These are phyloP conservation scores for Coregonus sp. DNA, from an alignment of 2,797 vertebrate species.

Conservation along the genomic window DNA sequence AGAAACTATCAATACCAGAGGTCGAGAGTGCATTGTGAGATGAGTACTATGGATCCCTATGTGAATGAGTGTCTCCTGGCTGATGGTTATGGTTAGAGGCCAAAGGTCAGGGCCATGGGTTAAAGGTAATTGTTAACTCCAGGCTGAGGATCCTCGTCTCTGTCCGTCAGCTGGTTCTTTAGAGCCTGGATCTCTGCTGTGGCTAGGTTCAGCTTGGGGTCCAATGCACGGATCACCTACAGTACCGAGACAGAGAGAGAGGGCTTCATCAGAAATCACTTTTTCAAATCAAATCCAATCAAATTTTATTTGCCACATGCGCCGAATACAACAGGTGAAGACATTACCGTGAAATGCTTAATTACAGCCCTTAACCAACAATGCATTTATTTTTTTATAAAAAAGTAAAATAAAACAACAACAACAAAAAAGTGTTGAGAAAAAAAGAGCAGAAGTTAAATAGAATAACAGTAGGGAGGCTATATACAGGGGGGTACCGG, in stretches of 20 bases:
- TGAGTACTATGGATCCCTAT: neutral
- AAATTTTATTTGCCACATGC: too few species aligned
- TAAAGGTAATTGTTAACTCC: conserved; percentile 78
- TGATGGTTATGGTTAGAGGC: neutral
- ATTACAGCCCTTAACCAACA: too few species aligned
- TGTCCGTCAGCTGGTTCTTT: conserved; percentile 85
- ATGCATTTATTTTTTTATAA: too few species aligned
- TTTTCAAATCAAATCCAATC: too few species aligned
- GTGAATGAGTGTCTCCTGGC: neutral
- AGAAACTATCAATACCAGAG: neutral
- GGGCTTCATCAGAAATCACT: neutral
- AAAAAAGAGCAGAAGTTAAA: too few species aligned
- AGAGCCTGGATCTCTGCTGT: conserved; percentile 94
- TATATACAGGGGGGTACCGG: too few species aligned
- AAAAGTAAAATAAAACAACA: too few species aligned
- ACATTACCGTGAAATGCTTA: too few species aligned
- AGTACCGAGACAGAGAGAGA: conserved; percentile 12
- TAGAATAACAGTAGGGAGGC: too few species aligned
- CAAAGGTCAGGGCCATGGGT: neutral
- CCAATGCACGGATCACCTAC: conserved; percentile 95
- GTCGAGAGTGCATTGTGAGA: neutral
- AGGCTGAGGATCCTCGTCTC: conserved; percentile 86
- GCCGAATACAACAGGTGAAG: too few species aligned
- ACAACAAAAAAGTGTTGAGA: too few species aligned
- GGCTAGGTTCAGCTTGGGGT: conserved; percentile 95